These are phyloP conservation scores for Cebidichthys violaceus DNA, from an alignment of 2,113 vertebrate species.

Conservation along the genomic window DNA sequence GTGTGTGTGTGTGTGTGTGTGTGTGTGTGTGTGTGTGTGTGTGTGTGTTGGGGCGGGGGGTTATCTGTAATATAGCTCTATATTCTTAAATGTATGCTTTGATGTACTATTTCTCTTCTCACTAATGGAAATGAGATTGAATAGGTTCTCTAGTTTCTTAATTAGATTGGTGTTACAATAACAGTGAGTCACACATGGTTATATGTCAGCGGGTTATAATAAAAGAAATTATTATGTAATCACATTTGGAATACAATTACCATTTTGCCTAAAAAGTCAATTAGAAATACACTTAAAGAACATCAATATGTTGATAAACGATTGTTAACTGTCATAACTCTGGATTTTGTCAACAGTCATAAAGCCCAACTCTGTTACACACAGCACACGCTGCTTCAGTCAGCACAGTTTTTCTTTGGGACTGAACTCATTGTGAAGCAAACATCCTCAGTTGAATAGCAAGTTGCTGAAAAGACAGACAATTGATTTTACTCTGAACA, in stretches of 20 bases:
- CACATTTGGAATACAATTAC: background rate
- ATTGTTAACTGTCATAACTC: background rate
- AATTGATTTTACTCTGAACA: constrained; percentile 35
- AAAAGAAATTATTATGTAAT: constrained; percentile 2
- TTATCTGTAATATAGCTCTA: background rate
- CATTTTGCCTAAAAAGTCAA: background rate
- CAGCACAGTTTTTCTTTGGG: background rate
- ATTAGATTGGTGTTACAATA: constrained; percentile 2
- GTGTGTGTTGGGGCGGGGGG: background rate
- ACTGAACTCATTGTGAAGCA: constrained; percentile 10
- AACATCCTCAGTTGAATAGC: constrained; percentile 20
- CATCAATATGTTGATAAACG: background rate
- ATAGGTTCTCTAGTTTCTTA: background rate
- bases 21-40: too few species aligned
- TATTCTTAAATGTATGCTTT: background rate
- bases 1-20: too few species aligned
- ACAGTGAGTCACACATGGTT: background rate
- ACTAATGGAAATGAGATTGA: background rate
- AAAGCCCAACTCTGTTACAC: background rate
- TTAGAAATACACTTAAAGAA: background rate
- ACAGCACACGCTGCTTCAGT: background rate
- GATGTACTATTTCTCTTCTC: background rate
- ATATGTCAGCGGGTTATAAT: background rate
- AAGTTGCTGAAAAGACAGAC: constrained; percentile 25
- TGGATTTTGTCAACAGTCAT: constrained; percentile 12